phyloP scores from a whole-genome alignment of 2,888 invertebrate species.

The Drosophila helvetica region DNA sequence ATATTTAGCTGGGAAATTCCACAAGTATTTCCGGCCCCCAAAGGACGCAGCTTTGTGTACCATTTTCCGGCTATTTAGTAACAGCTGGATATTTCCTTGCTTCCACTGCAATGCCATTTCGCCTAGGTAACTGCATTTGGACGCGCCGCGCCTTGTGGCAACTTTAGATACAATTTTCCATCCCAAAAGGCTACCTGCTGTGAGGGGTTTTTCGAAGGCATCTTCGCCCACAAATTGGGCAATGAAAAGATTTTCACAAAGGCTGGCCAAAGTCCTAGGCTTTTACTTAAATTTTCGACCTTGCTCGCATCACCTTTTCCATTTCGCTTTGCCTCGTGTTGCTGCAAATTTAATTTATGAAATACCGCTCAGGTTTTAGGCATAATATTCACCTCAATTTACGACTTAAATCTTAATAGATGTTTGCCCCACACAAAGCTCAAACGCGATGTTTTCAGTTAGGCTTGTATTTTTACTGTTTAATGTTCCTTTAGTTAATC shows the following conservation, averaged over 20 bases:
- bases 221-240: conserved; percentile 4
- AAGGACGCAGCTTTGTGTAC: conserved; percentile 11
- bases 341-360: background rate
- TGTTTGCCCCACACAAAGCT: background rate
- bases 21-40: background rate
- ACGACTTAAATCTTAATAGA: background rate
- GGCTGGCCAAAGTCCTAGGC: background rate
- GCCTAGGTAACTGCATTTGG: conserved; percentile 4
- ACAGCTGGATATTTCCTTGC: conserved; percentile 20
- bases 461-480: background rate
- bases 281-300: background rate
- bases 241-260: conserved; percentile 5
- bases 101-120: conserved; percentile 3
- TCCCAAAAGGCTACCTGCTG: conserved; percentile 1
- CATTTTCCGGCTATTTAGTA: conserved; percentile 42
- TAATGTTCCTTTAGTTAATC: conserved; percentile 48
- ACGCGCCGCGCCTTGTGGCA: background rate
- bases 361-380: background rate
- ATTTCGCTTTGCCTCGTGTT: background rate
- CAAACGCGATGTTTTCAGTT: background rate
- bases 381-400: background rate
- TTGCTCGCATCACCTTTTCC: background rate
- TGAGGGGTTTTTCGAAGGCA: background rate
- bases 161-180: conserved; percentile 6
- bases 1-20: conserved; percentile 22